Conservation (phyloP, 2,888 invertebrate genomes). For the Panorpa germanica region DNA sequence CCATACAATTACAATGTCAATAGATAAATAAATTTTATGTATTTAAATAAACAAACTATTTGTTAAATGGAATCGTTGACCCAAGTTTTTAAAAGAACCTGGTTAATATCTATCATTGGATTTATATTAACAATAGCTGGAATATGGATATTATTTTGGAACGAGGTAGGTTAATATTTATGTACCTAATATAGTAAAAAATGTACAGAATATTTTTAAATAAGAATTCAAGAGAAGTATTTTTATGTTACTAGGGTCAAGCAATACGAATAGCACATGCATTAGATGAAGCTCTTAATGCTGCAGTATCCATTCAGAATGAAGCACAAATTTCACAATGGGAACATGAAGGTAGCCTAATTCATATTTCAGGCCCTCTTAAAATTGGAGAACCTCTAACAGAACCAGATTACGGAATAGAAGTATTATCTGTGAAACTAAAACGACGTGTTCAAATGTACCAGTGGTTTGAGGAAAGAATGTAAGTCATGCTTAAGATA, state of each 20-base stretch:
- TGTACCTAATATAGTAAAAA: constrained; percentile 2
- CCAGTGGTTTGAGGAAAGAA: constrained; percentile 75
- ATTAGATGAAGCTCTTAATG: constrained; percentile 50
- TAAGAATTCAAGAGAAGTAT: constrained; percentile 6
- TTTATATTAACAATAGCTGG: constrained; percentile 43
- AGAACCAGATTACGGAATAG: constrained; percentile 72
- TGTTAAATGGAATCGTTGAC: constrained; percentile 23
- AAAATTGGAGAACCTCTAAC: constrained; percentile 62
- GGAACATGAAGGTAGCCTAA: constrained; percentile 52
- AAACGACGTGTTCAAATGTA: constrained; percentile 81
- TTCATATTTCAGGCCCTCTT: constrained; percentile 59
- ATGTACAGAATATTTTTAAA: constrained; percentile 8
- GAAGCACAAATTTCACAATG: constrained; percentile 46
- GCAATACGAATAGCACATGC: constrained; percentile 64
- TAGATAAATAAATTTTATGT: no score
- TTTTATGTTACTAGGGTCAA: constrained; percentile 34
- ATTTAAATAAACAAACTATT: no score
- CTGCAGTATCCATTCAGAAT: constrained; percentile 36
- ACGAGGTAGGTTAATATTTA: constrained; percentile 41
- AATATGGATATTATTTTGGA: constrained; percentile 58
- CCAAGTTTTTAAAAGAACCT: constrained; percentile 45
- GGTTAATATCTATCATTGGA: constrained; percentile 55
- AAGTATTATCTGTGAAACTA: constrained; percentile 66
- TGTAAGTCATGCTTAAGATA: constrained; percentile 23
- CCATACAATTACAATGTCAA: no score